Base-by-base conservation (phyloP, 2,113 vertebrate genomes). In the Synchiropus splendidus region DNA sequence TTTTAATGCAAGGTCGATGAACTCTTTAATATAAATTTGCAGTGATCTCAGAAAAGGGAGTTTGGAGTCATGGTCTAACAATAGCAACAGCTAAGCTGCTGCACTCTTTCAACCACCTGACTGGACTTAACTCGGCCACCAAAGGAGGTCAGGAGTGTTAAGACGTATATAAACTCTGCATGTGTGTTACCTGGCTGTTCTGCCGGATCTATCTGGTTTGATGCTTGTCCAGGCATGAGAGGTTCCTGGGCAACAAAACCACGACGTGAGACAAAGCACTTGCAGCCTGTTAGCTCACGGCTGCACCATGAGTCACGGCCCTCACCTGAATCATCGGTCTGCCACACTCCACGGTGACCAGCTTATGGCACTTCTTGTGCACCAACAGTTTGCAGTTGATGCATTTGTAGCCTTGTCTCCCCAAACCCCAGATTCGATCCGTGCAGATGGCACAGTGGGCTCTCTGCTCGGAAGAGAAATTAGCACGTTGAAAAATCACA, bases 321-420 rank as follows among this genome's bases (percentile, higher is more conserved):
- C 71, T 74, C 53, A 82, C 78, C 72, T 75, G 77, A 16, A 75
- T 74, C 52, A 84, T 75, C 16, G 87, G 92, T 27, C 92, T 75
- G 35, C 90, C 95, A 39, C 94, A 98, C 55, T 97, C 94, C 47
- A 78, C 61, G 2, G 63, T 94, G 51, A 94, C 94, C 45, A 99
- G 83, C 64, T 98, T 98, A 74, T 99, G 95, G 77, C 94, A 99
- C 72, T 98, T 98, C 81, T 99, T 99, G 77, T 99, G 95, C 38
- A 99, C 94, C 18, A 98, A 84, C 48, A 98, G 90, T 72, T 99
- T 99, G 79, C 95, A 99, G 62, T 94, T 99, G 85, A 97, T 97
- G 71, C 95, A 98, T 61, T 99, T 99, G 71, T 97, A 99, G 6
- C 95, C 95, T 62, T 99, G 95, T 51, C 95, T 88, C 17, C 95